A percentile compares a stretch with the other conserved stretches of the same genome.
phyloP scores from a whole-genome alignment of 1,140 invertebrate genomes.

The Macrotrachela quadricornifera region DNA sequence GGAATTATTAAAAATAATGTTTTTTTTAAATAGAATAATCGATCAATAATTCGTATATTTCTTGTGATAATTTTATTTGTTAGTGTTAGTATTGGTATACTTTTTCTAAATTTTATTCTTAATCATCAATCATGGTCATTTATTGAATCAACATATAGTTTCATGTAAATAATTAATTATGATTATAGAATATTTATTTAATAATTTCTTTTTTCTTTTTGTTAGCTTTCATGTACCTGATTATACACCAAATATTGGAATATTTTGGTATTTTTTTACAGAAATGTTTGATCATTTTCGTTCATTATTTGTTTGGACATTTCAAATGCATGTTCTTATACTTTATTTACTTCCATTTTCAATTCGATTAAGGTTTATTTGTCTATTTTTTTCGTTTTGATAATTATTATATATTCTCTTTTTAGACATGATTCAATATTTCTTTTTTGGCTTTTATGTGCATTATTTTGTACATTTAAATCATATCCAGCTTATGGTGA shows the following conservation, averaged over 20 bases:
- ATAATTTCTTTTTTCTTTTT: constrained; percentile 6
- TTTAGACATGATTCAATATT: constrained; percentile 54
- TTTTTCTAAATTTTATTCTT: too few species aligned
- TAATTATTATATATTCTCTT: constrained; percentile 8
- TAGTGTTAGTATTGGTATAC: too few species aligned
- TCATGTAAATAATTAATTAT: too few species aligned
- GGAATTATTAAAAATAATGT: too few species aligned
- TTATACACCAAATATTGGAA: constrained; percentile 78
- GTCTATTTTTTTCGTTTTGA: background rate
- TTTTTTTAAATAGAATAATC: too few species aligned
- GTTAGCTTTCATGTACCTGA: constrained; percentile 51
- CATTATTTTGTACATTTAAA: constrained; percentile 71
- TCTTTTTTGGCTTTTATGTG: constrained; percentile 56
- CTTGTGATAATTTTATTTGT: too few species aligned
- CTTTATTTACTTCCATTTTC: constrained; percentile 69
- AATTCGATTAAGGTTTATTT: constrained; percentile 45
- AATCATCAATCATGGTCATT: too few species aligned
- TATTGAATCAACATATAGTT: too few species aligned
- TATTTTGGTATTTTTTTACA: constrained; percentile 99
- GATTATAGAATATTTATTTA: too few species aligned
- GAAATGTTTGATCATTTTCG: constrained; percentile 99
- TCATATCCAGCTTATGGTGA: constrained; percentile 88
- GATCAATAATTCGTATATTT: too few species aligned
- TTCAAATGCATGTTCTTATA: constrained; percentile 74
- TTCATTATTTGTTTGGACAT: constrained; percentile 74